A percentile compares a stretch with the other conserved stretches of the same genome.
Evolutionary conservation across 2,888 invertebrate genomes (phyloP).

Genomic region (Aphodius granarius): DNA sequence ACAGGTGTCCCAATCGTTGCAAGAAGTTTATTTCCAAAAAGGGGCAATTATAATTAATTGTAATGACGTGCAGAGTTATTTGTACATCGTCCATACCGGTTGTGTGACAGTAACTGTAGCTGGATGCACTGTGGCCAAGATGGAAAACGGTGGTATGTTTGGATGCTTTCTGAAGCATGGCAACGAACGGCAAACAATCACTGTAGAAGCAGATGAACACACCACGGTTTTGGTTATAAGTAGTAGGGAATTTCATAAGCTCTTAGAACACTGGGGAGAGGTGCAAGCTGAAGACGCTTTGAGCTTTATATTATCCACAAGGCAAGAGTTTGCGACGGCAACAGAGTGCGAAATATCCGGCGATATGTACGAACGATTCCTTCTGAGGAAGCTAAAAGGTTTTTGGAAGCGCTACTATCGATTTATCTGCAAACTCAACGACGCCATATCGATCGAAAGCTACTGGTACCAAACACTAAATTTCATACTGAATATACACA

Average conservation of each 20-base stretch:
- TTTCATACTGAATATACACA: conserved; percentile 23
- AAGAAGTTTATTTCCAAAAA: conserved; percentile 32
- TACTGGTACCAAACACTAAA: conserved; percentile 11
- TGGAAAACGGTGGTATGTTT: conserved; percentile 23
- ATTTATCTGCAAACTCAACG: conserved; percentile 9
- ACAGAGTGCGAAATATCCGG: not conserved
- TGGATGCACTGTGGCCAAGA: conserved; percentile 10
- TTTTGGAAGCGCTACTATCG: not conserved
- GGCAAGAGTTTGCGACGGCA: not conserved
- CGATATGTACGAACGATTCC: not conserved
- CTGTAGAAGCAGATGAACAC: conserved; percentile 27
- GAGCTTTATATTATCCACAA: not conserved
- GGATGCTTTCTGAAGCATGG: conserved; percentile 18
- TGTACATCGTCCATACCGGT: conserved; percentile 36
- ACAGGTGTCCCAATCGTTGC: conserved; percentile 9
- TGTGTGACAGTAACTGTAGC: conserved; percentile 16
- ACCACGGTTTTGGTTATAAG: conserved; percentile 26
- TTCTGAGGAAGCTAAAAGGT: not conserved
- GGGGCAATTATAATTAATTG: conserved; percentile 37
- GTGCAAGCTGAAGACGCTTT: conserved; percentile 13
- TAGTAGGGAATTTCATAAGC: conserved; percentile 44
- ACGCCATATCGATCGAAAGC: conserved; percentile 10
- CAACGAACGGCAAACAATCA: conserved; percentile 25
- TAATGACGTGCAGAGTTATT: conserved; percentile 37
- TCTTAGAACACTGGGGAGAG: conserved; percentile 33